These are phyloP conservation scores for Silvanus unidentatus DNA, from an alignment of 2,888 invertebrate species.

Conservation along the genomic window DNA sequence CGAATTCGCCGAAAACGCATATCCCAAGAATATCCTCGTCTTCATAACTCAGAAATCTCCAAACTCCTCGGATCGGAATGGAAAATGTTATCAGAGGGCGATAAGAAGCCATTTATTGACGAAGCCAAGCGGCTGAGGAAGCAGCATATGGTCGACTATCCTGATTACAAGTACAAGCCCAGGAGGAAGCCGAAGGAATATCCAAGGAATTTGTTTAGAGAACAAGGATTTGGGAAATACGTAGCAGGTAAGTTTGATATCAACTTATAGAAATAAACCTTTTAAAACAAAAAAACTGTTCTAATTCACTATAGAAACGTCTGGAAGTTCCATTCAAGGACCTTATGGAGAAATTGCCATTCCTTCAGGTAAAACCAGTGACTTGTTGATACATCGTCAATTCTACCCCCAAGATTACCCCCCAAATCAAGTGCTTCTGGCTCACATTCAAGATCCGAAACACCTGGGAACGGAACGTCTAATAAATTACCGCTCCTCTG, in stretches of 20 bases:
- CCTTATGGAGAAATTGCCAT: too few relatives aligned
- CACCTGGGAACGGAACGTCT: too few relatives aligned
- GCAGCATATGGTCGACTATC: constrained; percentile 46
- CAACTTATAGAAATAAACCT: constrained; percentile 11
- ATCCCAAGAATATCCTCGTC: constrained; percentile 74
- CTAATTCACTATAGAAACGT: too few relatives aligned
- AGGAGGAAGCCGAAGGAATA: constrained; percentile 36
- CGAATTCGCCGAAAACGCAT: constrained; percentile 74
- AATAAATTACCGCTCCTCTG: too few relatives aligned
- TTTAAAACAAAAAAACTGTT: too few relatives aligned
- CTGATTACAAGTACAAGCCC: constrained; percentile 44
- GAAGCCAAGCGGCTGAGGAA: constrained; percentile 63
- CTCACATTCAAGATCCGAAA: too few relatives aligned
- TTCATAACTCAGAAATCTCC: constrained; percentile 74
- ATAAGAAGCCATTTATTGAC: constrained; percentile 83
- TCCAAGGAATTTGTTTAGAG: constrained; percentile 7
- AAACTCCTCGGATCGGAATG: constrained; percentile 79
- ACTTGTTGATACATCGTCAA: too few relatives aligned
- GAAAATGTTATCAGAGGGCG: constrained; percentile 72
- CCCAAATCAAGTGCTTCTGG: too few relatives aligned
- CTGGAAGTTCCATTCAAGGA: too few relatives aligned
- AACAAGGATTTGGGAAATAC: too few relatives aligned
- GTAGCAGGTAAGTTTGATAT: constrained; percentile 1
- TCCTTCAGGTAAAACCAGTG: too few relatives aligned
- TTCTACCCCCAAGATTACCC: too few relatives aligned